Conservation (phyloP, 2,113 vertebrate species). For the Heterotilapia buettikoferi region DNA sequence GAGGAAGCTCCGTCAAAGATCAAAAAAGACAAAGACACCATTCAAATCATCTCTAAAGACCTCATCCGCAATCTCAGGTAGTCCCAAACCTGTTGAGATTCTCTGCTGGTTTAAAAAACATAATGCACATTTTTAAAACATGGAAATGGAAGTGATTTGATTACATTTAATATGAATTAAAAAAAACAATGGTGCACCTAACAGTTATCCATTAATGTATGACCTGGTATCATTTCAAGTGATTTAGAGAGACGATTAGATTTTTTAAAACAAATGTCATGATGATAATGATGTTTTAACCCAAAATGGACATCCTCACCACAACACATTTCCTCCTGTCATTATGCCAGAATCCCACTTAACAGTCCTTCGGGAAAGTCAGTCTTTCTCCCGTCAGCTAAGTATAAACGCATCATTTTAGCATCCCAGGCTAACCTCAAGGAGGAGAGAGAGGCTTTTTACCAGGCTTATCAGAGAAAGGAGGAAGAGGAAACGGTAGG, state of each 20-base stretch:
- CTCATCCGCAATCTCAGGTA: not conserved
- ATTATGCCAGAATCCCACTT: slow-evolving; percentile 68
- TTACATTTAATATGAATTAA: not conserved
- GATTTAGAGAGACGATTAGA: not conserved
- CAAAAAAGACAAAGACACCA: slow-evolving; percentile 38
- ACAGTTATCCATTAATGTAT: not conserved
- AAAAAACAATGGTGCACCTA: not conserved
- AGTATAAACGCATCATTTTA: slow-evolving; percentile 71
- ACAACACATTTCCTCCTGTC: not conserved
- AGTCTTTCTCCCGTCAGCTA: slow-evolving; percentile 68
- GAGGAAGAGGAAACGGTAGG: slow-evolving; percentile 49
- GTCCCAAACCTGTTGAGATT: fast-evolving
- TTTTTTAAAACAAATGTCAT: not conserved
- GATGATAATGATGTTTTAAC: not conserved
- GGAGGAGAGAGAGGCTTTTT: slow-evolving; percentile 61
- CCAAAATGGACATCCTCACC: not conserved
- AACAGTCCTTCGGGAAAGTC: slow-evolving; percentile 70
- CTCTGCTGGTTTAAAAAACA: not conserved
- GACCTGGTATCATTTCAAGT: not conserved
- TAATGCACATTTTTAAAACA: not conserved
- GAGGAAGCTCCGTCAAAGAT: not conserved
- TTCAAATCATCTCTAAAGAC: not conserved
- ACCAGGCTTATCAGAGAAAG: slow-evolving; percentile 55
- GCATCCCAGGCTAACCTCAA: slow-evolving; percentile 55
- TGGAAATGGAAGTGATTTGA: not conserved